Conservation (phyloP, 2,113 vertebrate genomes). For the Brachionichthys hirsutus region DNA sequence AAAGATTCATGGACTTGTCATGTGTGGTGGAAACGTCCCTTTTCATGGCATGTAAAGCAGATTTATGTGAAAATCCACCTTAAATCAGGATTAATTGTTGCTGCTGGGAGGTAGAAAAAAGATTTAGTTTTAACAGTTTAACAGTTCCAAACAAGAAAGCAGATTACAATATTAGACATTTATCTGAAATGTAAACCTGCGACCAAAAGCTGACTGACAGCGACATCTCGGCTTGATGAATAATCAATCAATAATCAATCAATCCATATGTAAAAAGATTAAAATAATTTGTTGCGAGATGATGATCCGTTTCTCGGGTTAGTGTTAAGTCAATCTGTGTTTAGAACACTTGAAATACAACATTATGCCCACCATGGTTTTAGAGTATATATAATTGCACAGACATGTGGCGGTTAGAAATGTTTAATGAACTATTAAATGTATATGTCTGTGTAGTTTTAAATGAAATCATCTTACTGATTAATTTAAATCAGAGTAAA, state of each 20-base stretch:
- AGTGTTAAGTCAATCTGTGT: too few relatives aligned
- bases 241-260: too few relatives aligned
- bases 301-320: too few relatives aligned
- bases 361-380: too few relatives aligned
- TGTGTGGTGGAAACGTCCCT: slow-evolving; percentile 26
- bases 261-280: too few relatives aligned
- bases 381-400: too few relatives aligned
- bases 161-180: slow-evolving; percentile 49
- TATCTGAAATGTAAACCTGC: slow-evolving; percentile 58
- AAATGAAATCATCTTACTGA: background rate
- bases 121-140: slow-evolving; percentile 27
- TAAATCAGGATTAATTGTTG: slow-evolving; percentile 23
- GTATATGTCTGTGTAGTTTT: too few relatives aligned
- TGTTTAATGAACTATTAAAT: too few relatives aligned
- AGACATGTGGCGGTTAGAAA: too few relatives aligned
- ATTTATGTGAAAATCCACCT: slow-evolving; percentile 38
- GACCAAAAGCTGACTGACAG: slow-evolving; percentile 15
- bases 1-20: slow-evolving; percentile 45
- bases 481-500: background rate
- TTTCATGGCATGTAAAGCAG: slow-evolving; percentile 19
- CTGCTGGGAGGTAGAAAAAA: slow-evolving; percentile 6
- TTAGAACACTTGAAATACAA: too few relatives aligned
- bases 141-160: slow-evolving; percentile 22
- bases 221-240: background rate
- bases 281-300: too few relatives aligned